Conservation (phyloP, 1,140 invertebrate genomes). For the Aphelinus certus region DNA sequence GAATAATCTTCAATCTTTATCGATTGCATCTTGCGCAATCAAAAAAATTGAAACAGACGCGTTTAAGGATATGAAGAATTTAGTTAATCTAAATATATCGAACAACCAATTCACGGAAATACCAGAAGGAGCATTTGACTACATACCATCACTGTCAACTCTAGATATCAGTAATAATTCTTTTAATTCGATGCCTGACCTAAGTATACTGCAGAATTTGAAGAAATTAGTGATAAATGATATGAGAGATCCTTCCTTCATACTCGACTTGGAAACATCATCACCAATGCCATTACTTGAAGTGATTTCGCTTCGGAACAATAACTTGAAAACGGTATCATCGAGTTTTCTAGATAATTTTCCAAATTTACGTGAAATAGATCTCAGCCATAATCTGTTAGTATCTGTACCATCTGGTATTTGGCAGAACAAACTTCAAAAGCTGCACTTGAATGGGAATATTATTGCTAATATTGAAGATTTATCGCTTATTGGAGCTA, state of each 20-base stretch:
- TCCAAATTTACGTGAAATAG: constrained; percentile 1
- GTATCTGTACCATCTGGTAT: neutral
- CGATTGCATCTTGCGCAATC: constrained; percentile 7
- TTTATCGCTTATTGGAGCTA: neutral
- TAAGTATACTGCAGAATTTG: constrained; percentile 26
- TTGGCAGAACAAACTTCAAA: neutral
- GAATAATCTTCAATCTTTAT: constrained; percentile 27
- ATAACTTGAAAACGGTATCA: constrained; percentile 10
- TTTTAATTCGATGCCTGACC: constrained; percentile 21
- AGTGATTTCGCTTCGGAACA: constrained; percentile 13
- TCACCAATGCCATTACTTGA: neutral
- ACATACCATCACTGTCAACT: constrained; percentile 7
- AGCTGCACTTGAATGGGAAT: neutral
- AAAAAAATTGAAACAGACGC: constrained; percentile 9
- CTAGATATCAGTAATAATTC: constrained; percentile 31
- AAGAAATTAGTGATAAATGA: constrained; percentile 16
- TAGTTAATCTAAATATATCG: constrained; percentile 26
- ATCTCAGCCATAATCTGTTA: constrained; percentile 8
- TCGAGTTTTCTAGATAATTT: constrained; percentile 29
- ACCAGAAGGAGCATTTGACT: neutral
- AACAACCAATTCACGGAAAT: constrained; percentile 14
- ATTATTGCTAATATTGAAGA: neutral
- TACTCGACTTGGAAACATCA: neutral
- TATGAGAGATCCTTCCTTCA: constrained; percentile 17
- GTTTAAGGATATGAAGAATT: constrained; percentile 20